A percentile compares a stretch with the other conserved stretches of the same genome.
Evolutionary conservation across 2,113 vertebrate genomes (phyloP).

Genomic region (Brienomyrus brachyistius): DNA sequence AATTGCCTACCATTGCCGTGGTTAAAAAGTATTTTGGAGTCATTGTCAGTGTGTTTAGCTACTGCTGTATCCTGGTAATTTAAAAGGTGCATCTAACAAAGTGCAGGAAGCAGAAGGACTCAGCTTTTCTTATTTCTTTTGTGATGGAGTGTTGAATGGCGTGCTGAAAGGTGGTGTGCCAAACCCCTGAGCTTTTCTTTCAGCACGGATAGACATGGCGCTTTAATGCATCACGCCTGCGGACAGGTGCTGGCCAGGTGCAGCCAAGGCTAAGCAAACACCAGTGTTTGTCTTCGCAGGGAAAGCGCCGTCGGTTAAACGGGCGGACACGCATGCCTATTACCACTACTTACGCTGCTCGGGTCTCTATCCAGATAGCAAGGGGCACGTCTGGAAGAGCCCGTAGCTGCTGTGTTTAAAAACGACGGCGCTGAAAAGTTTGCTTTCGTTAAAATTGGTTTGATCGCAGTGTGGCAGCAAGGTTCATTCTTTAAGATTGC

Average conservation of each 20-base stretch:
- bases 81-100: not conserved
- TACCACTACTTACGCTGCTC: not conserved
- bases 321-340: slow-evolving; percentile 41
- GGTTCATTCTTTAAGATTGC: not conserved
- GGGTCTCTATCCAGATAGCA: not conserved
- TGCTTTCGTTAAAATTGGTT: not conserved
- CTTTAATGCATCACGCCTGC: slow-evolving; percentile 35
- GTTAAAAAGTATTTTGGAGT: not conserved
- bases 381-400: not conserved
- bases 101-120: not conserved
- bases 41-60: not conserved
- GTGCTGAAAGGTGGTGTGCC: not conserved
- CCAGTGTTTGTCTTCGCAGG: slow-evolving; percentile 62
- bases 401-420: not conserved
- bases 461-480: no score
- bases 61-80: not conserved
- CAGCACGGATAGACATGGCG: slow-evolving; percentile 42
- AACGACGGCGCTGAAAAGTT: not conserved
- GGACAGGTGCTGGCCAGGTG: slow-evolving; percentile 71
- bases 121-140: not conserved
- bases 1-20: not conserved
- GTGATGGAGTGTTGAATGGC: not conserved
- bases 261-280: slow-evolving; percentile 63
- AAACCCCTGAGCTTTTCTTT: not conserved
- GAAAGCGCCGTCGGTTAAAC: slow-evolving; percentile 53